Evolutionary conservation across 2,113 vertebrate species (phyloP), one percentile per base, ranked within the genome.

Genomic region (Puma concolor): DNA sequence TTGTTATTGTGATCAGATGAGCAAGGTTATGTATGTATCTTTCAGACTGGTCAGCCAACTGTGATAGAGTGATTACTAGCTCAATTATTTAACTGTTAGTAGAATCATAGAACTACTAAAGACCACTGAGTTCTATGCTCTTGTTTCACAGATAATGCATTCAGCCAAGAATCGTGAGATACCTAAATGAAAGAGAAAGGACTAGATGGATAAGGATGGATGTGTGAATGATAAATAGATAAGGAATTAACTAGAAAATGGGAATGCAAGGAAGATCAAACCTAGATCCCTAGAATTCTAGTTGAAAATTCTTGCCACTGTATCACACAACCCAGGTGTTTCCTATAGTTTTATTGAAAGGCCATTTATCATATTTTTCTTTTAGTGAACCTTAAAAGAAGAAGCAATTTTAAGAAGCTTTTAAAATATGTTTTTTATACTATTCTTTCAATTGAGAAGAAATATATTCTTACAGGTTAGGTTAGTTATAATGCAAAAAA

Each of bases 361-460:
- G 33, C 12, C 38, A 4, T 79, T 76, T 80, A 38, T 95, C 36
- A 27, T n/a, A 36, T 83, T 94, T 77, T 84, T 86, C 60, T 92
- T 94, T 63, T 41, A 74, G 1, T 84, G 44, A 79, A 29, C 48
- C 12, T 67, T 67, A 76, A 63, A 85, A 92, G 64, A 72, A 74
- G n/a, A 97, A 60, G 60, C 69, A 48, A 84, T 92, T 92, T 72
- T 74, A 84, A 87, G 64, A 85, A 64, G 29, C 54, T 83, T 86
- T 97, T 64, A 64, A 93, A 92, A 91, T 38, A 54, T 76, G 38
- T 66, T 88, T 91, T 89, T 52, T 63, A 41, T 16, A 94, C 33
- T 91, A 44, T 88, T 74, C 38, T 29, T 88, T 83, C 66, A 52
- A 19, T 29, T 86, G 27, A 94, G 23, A 85, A n/a, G 4, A 84